These are phyloP conservation scores for Pteromalus puparum DNA, from an alignment of 1,140 invertebrate genomes.

Conservation along the genomic window DNA sequence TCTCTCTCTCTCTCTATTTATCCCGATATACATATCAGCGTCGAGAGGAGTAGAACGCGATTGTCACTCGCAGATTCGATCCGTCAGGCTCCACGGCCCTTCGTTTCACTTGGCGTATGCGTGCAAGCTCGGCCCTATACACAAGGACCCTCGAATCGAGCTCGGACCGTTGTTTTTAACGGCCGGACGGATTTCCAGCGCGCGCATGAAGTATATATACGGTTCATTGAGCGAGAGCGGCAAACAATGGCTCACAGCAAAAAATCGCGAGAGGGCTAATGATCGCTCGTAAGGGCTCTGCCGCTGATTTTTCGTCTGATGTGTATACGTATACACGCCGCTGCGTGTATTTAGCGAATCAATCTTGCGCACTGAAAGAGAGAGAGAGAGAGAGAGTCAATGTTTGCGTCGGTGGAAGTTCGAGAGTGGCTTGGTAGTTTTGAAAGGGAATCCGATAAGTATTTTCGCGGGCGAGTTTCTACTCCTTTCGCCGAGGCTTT, in stretches of 20 bases:
- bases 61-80: constrained; percentile 24
- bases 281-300: not conserved
- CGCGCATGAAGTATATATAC: too few species aligned
- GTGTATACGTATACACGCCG: too few species aligned
- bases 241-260: not conserved
- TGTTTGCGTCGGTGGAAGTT: not conserved
- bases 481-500: not conserved
- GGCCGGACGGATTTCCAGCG: not conserved
- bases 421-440: not conserved
- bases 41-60: not conserved
- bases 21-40: not conserved
- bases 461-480: not conserved
- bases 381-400: not conserved
- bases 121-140: not conserved
- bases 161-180: not conserved
- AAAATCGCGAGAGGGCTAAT: not conserved
- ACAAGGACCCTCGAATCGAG: not conserved
- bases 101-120: not conserved
- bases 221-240: not conserved
- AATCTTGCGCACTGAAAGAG: not conserved
- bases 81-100: not conserved
- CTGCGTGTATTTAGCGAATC: not conserved
- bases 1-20: not conserved
- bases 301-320: too few species aligned
- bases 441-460: constrained; percentile 23